Evolutionary conservation across 1,140 invertebrate species (phyloP).

Genomic region (Drosophila pectinifera): DNA sequence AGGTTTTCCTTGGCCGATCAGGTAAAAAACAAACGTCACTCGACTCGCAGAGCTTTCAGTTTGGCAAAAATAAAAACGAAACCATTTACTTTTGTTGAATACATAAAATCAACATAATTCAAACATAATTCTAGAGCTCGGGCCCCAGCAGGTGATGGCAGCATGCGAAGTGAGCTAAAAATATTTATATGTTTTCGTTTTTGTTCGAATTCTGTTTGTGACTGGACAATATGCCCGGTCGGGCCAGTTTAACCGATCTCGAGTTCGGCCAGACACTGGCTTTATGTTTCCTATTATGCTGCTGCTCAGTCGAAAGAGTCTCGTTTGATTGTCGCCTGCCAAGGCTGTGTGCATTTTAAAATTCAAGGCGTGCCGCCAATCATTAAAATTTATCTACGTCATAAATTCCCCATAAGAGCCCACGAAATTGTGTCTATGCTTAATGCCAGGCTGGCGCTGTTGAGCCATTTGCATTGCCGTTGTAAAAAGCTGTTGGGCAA

Average conservation of each 20-base stretch:
- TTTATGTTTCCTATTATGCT: constrained; percentile 49
- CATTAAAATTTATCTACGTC: constrained; percentile 76
- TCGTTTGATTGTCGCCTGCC: constrained; percentile 40
- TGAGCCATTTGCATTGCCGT: constrained; percentile 14
- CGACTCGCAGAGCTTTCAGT: constrained; percentile 20
- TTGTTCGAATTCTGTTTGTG: constrained; percentile 11
- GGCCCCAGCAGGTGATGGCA: constrained; percentile 58
- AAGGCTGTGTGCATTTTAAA: constrained; percentile 67
- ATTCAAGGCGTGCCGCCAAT: constrained; percentile 73
- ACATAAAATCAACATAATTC: constrained; percentile 72
- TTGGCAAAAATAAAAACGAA: constrained; percentile 13
- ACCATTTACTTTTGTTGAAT: constrained; percentile 33
- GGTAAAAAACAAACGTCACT: constrained; percentile 41
- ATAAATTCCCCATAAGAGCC: constrained; percentile 58
- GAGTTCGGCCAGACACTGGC: constrained; percentile 42
- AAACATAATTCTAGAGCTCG: constrained; percentile 59
- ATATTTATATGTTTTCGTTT: constrained; percentile 40
- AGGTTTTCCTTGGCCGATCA: constrained; percentile 37
- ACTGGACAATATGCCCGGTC: constrained; percentile 20
- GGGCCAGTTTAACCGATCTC: constrained; percentile 24
- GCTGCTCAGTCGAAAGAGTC: background rate
- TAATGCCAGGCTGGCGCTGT: constrained; percentile 16
- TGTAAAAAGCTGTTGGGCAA: constrained; percentile 20
- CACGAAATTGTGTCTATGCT: constrained; percentile 25
- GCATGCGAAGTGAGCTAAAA: constrained; percentile 64